Evolutionary conservation across 2,888 invertebrate genomes (phyloP).

Genomic region (Scotopteryx bipunctaria): DNA sequence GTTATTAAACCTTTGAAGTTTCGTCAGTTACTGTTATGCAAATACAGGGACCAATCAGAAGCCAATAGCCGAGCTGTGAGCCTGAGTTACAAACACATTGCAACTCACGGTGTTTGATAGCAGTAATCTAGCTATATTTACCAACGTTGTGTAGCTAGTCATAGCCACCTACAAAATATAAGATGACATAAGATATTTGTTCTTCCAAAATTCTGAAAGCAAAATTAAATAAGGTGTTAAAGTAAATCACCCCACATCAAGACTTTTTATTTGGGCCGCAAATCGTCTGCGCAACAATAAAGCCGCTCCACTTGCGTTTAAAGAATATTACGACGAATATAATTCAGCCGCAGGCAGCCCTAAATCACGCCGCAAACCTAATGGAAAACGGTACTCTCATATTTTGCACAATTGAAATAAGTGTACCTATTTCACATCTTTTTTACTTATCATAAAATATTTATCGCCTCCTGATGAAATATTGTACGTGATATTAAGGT

Average conservation of each 20-base stretch:
- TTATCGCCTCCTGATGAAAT: neutral
- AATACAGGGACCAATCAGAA: neutral
- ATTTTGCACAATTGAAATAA: constrained; percentile 63
- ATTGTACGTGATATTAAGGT: neutral
- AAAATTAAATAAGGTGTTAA: constrained; percentile 1
- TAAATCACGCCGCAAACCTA: constrained; percentile 65
- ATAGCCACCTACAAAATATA: too few relatives aligned
- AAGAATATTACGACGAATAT: constrained; percentile 55
- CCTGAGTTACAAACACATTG: neutral
- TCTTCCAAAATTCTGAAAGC: too few relatives aligned
- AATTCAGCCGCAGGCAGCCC: constrained; percentile 51
- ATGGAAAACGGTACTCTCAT: constrained; percentile 60
- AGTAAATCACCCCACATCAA: constrained; percentile 6
- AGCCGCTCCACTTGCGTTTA: constrained; percentile 48
- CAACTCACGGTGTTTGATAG: neutral
- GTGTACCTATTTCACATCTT: constrained; percentile 24
- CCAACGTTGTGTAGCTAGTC: too few relatives aligned
- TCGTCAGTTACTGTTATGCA: neutral
- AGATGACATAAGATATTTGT: too few relatives aligned
- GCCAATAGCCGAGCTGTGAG: neutral
- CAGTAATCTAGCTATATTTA: too few relatives aligned
- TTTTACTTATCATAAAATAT: constrained; percentile 25
- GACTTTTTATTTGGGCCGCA: constrained; percentile 18
- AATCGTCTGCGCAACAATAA: constrained; percentile 43
- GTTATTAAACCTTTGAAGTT: neutral